A percentile compares a stretch with the other conserved stretches of the same genome.
phyloP scores from a whole-genome alignment of 2,888 invertebrate species.

The Conus canariensis region DNA sequence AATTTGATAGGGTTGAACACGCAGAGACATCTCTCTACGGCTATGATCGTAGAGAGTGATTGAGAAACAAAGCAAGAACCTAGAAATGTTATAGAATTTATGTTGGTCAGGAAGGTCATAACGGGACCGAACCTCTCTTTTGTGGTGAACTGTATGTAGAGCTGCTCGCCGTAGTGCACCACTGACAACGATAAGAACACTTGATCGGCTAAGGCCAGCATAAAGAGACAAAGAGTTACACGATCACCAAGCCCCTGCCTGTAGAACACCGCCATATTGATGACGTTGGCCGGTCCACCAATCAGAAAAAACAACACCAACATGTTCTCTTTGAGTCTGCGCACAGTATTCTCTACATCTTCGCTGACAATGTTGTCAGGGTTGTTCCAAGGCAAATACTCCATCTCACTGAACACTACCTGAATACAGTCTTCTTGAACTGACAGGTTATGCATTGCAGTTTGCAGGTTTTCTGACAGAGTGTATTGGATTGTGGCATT shows the following conservation, averaged over 20 bases:
- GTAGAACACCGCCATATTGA: conserved; percentile 22
- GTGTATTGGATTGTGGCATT: too few relatives aligned
- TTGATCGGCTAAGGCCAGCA: not conserved
- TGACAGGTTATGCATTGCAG: not conserved
- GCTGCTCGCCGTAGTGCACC: not conserved
- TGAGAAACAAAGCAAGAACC: too few relatives aligned
- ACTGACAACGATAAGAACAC: not conserved
- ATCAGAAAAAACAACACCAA: not conserved
- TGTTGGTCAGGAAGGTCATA: not conserved
- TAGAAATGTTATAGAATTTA: not conserved
- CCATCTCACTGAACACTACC: not conserved
- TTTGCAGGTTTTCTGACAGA: not conserved
- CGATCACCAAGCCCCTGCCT: not conserved
- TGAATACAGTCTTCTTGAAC: not conserved
- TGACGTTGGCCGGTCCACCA: conserved; percentile 21
- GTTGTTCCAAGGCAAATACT: conserved; percentile 3
- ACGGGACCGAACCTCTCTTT: not conserved
- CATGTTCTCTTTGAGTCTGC: not conserved
- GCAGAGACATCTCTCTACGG: conserved; percentile 9
- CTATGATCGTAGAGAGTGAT: conserved; percentile 10
- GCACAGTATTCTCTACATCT: not conserved
- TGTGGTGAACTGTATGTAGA: conserved; percentile 2
- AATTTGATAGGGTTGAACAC: not conserved
- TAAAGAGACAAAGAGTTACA: not conserved
- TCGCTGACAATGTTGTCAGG: conserved; percentile 6